These are phyloP conservation scores for Itoplectis maculator DNA, from an alignment of 2,888 invertebrate genomes.

Conservation along the genomic window DNA sequence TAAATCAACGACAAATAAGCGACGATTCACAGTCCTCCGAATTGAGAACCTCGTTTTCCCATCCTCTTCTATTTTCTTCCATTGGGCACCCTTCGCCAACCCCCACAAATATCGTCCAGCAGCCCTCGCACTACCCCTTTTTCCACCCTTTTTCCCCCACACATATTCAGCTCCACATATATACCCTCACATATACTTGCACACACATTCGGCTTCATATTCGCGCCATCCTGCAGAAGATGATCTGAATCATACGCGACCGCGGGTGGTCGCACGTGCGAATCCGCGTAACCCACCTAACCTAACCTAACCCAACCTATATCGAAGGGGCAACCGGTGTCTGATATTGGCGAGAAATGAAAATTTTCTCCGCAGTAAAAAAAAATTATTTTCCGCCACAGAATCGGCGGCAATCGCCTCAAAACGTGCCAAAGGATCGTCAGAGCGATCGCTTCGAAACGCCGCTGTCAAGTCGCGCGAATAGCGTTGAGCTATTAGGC, in stretches of 20 bases:
- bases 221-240: constrained; percentile 66
- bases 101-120: constrained; percentile 35
- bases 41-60: constrained; percentile 50
- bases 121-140: constrained; percentile 23
- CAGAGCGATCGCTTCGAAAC: neutral
- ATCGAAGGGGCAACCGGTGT: constrained; percentile 70
- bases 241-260: constrained; percentile 78
- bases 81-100: constrained; percentile 21
- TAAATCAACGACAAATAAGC: too few species aligned
- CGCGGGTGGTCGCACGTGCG: constrained; percentile 76
- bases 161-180: constrained; percentile 45
- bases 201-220: constrained; percentile 21
- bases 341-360: too few species aligned
- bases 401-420: too few species aligned
- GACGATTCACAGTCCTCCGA: neutral
- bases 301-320: too few species aligned
- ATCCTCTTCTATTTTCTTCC: constrained; percentile 35
- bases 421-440: too few species aligned
- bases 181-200: constrained; percentile 43
- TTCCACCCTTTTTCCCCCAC: too few species aligned
- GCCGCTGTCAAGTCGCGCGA: constrained; percentile 47
- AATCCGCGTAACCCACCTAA: constrained; percentile 74
- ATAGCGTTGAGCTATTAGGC: constrained; percentile 36
- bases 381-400: too few species aligned
- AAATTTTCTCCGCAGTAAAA: constrained; percentile 4